Percentiles rank a stretch among this genome's conserved stretches.
phyloP scores from a whole-genome alignment of 1,140 invertebrate species.

The Pissodes strobi region DNA sequence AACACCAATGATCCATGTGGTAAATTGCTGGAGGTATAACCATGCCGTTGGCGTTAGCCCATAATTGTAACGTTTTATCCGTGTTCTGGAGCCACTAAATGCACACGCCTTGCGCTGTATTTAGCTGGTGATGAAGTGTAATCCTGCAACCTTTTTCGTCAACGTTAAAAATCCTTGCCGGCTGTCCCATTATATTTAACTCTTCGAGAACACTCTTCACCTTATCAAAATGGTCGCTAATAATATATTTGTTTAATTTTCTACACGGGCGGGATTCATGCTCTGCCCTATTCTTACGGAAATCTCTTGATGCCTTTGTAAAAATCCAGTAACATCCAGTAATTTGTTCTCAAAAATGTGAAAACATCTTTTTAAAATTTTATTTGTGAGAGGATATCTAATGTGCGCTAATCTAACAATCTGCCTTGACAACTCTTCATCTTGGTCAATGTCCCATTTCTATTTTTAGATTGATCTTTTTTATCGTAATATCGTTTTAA shows the following conservation, averaged over 20 bases:
- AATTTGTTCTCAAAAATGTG: too few relatives aligned
- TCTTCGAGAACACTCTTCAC: constrained; percentile 39
- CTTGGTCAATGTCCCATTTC: too few relatives aligned
- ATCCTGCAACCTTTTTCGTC: constrained; percentile 56
- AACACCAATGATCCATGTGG: constrained; percentile 42
- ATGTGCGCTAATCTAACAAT: too few relatives aligned
- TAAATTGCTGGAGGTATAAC: constrained; percentile 52
- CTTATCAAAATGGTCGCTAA: constrained; percentile 50
- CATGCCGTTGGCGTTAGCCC: constrained; percentile 51
- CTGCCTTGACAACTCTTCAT: too few relatives aligned
- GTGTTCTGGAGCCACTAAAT: constrained; percentile 48
- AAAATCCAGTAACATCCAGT: constrained; percentile 38
- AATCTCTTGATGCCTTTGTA: constrained; percentile 41
- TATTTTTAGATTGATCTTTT: too few relatives aligned
- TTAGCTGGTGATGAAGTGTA: constrained; percentile 51
- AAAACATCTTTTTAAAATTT: too few relatives aligned
- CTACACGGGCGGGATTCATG: constrained; percentile 49
- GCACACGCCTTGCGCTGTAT: constrained; percentile 47
- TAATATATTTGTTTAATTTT: constrained; percentile 52
- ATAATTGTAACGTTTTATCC: constrained; percentile 51
- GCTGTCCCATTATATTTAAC: constrained; percentile 42
- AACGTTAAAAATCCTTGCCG: constrained; percentile 53
- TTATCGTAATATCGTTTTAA: too few relatives aligned
- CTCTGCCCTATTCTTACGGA: constrained; percentile 41
- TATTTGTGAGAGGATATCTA: too few relatives aligned